A percentile compares a stretch with the other conserved stretches of the same genome.
phyloP scores from a whole-genome alignment of 2,113 vertebrate species.

The Apeltes quadracus region DNA sequence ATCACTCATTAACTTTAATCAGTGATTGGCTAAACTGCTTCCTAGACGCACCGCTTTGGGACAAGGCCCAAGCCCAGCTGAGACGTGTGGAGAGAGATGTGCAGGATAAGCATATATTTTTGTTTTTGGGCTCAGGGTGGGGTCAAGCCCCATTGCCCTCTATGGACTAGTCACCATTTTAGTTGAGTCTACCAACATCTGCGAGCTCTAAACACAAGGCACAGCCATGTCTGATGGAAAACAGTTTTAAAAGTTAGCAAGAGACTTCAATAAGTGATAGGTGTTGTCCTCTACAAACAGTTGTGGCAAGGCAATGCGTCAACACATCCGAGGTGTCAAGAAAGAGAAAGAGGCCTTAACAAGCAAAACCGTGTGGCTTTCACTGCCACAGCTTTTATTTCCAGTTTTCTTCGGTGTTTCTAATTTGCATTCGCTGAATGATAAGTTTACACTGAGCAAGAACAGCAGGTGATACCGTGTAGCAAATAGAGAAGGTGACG shows the following conservation, averaged over 20 bases:
- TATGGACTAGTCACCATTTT: not conserved
- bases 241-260: not conserved
- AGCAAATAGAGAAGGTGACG: not conserved
- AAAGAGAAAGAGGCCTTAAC: constrained; percentile 8
- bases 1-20: too few species aligned
- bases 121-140: too few species aligned
- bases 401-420: not conserved
- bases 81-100: too few species aligned
- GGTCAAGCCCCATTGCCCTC: too few species aligned
- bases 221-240: not conserved
- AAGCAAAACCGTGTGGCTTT: constrained; percentile 23
- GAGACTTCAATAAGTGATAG: not conserved
- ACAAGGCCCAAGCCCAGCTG: too few species aligned
- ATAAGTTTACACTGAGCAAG: not conserved
- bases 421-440: not conserved
- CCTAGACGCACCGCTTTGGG: too few species aligned
- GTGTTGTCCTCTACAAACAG: not conserved
- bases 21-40: too few species aligned
- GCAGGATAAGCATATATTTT: too few species aligned
- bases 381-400: constrained; percentile 24
- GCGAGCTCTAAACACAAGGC: not conserved
- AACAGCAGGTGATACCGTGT: not conserved
- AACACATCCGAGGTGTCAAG: constrained; percentile 13
- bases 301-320: not conserved
- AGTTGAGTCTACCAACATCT: not conserved